These are phyloP conservation scores for Eleutherodactylus coqui DNA, from an alignment of 2,797 vertebrate genomes.

Conservation along the genomic window DNA sequence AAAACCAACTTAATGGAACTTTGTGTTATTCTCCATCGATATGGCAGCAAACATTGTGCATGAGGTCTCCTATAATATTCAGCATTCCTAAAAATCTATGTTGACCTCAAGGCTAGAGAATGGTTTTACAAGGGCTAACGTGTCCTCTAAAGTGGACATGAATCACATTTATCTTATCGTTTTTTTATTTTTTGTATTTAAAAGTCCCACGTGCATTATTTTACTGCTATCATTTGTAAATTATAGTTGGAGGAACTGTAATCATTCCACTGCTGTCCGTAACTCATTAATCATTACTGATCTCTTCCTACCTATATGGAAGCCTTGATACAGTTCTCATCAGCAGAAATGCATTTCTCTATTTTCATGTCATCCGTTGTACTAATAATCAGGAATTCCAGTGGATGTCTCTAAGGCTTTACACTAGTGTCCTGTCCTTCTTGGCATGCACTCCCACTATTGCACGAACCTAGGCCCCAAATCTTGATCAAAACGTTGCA, in stretches of 20 bases:
- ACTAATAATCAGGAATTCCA: conserved; percentile 41
- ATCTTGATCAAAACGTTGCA: too few relatives aligned
- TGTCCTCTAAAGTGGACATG: neutral
- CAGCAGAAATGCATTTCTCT: conserved; percentile 33
- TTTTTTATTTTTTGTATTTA: conserved; percentile 8
- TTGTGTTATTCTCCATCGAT: too few relatives aligned
- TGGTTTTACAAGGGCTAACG: neutral
- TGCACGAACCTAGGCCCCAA: neutral
- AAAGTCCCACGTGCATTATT: conserved; percentile 20
- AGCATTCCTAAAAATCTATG: neutral
- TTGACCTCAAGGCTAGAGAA: neutral
- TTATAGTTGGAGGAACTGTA: conserved; percentile 25
- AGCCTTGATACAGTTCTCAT: conserved; percentile 13
- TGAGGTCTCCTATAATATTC: neutral
- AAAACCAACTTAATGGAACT: too few relatives aligned
- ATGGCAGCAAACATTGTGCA: neutral
- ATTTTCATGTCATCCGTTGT: conserved; percentile 32
- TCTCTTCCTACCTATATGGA: conserved; percentile 18
- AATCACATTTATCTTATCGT: conserved; percentile 6
- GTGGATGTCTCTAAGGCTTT: conserved; percentile 8
- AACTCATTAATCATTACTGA: conserved; percentile 45
- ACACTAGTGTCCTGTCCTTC: conserved; percentile 37
- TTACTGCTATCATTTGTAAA: conserved; percentile 41
- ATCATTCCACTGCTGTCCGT: conserved; percentile 21
- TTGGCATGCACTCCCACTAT: neutral